Conservation (phyloP, 2,888 invertebrate species). For the Fragum whitleyi region DNA sequence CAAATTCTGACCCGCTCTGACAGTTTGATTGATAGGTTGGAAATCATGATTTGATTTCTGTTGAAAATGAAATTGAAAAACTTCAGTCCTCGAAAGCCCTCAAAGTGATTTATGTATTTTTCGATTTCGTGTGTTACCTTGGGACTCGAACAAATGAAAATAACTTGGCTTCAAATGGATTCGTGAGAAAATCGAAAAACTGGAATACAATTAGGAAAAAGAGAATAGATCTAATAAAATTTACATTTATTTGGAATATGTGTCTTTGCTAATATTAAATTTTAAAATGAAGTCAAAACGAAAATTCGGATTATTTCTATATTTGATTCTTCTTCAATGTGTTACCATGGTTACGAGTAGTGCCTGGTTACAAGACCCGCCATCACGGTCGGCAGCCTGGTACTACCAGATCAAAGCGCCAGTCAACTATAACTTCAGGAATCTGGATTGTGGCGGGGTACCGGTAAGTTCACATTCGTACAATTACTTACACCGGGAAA, state of each 20-base stretch:
- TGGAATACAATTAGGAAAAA: background rate
- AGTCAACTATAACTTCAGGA: slow-evolving; percentile 61
- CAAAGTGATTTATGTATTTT: slow-evolving; percentile 3
- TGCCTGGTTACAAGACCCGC: slow-evolving; percentile 64
- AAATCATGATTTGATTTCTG: slow-evolving; percentile 12
- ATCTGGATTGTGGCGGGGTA: slow-evolving; percentile 58
- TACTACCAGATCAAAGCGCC: slow-evolving; percentile 60
- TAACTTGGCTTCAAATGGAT: background rate
- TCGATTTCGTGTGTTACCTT: background rate
- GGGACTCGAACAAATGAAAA: background rate
- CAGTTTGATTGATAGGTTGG: slow-evolving; percentile 11
- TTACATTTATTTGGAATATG: background rate
- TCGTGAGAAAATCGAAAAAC: background rate
- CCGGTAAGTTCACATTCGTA: slow-evolving; percentile 58
- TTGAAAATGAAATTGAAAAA: background rate
- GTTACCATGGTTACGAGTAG: slow-evolving; percentile 40
- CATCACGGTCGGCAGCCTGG: slow-evolving; percentile 64
- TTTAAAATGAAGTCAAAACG: background rate
- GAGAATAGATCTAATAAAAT: background rate
- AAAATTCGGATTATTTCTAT: slow-evolving; percentile 17
- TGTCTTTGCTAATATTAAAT: background rate
- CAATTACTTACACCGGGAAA: no score
- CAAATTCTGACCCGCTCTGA: slow-evolving; percentile 11
- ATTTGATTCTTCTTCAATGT: background rate
- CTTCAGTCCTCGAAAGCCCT: slow-evolving; percentile 1